These are phyloP conservation scores for Cherax quadricarinatus DNA, from an alignment of 1,140 invertebrate species.

Conservation along the genomic window DNA sequence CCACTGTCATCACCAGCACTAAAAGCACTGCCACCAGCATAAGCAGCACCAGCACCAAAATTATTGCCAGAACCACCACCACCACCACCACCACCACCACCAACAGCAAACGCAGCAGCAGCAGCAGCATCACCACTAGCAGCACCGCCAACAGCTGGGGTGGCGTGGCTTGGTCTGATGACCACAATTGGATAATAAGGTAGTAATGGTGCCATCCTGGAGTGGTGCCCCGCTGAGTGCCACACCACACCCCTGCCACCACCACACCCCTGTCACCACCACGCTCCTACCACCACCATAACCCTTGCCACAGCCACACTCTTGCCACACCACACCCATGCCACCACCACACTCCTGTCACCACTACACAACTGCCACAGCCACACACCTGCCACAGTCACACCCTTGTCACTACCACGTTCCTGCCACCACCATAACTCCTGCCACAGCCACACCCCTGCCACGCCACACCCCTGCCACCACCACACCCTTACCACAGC, in stretches of 20 bases:
- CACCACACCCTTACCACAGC: not conserved
- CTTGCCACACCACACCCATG: not conserved
- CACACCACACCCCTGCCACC: conserved; percentile 17
- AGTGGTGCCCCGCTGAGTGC: conserved; percentile 18
- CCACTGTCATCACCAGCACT: not conserved
- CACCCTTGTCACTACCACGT: no score
- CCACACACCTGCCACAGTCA: no score
- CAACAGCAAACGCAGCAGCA: not conserved
- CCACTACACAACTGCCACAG: no score
- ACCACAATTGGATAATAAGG: conserved; percentile 61
- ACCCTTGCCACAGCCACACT: not conserved
- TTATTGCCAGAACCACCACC: not conserved
- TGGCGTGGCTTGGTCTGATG: conserved; percentile 8
- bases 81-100: no score
- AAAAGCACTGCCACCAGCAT: not conserved
- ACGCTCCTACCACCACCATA: not conserved
- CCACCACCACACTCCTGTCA: no score
- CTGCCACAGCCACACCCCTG: no score
- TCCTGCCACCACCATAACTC: no score
- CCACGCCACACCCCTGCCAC: not conserved
- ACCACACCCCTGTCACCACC: not conserved
- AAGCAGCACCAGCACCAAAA: not conserved
- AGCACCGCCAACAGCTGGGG: not conserved
- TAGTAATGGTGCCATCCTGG: conserved; percentile 58
- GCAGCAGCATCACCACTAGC: not conserved